phyloP scores from a whole-genome alignment of 2,797 vertebrate species.

The Threskiornis aethiopicus region DNA sequence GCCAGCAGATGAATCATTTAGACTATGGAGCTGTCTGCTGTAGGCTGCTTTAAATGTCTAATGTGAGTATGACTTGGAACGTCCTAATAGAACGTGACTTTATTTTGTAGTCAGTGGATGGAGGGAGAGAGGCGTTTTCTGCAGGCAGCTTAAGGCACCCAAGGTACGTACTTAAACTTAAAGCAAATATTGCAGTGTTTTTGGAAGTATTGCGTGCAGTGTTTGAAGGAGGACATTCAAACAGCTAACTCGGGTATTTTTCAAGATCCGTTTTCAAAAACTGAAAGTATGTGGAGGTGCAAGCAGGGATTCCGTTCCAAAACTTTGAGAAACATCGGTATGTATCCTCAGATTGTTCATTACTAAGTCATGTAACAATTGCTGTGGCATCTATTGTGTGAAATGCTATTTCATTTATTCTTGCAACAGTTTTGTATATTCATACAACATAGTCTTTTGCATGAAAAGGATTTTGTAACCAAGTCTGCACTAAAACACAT shows the following conservation, averaged over 20 bases:
- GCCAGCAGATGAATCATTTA: background rate
- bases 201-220: background rate
- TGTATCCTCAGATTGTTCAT: background rate
- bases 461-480: background rate
- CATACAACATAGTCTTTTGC: background rate
- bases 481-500: background rate
- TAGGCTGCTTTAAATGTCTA: background rate
- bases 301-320: background rate
- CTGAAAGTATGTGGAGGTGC: background rate
- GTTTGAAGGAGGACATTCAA: background rate
- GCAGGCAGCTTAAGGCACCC: background rate
- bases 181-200: background rate
- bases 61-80: background rate
- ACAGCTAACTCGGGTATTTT: background rate
- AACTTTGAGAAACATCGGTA: accelerated
- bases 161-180: background rate
- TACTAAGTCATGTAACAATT: background rate
- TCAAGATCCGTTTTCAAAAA: background rate
- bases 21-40: background rate
- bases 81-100: background rate
- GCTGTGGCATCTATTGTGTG: background rate
- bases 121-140: background rate
- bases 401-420: background rate
- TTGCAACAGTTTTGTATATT: background rate
- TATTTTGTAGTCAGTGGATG: background rate